Conservation (phyloP, 2,888 invertebrate species). For the Orthonevra nobilis region DNA sequence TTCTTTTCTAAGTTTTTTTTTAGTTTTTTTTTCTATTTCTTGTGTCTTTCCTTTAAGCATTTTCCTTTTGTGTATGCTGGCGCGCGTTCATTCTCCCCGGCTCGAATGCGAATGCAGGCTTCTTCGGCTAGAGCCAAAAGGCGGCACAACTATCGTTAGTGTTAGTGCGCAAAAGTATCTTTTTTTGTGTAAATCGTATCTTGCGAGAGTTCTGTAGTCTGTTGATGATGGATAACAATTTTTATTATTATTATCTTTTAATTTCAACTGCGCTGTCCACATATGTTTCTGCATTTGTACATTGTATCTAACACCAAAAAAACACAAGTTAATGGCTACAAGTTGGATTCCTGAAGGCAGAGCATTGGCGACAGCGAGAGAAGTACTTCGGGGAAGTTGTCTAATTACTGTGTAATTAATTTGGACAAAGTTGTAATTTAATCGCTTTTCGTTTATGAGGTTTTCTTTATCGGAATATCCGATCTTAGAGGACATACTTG, state of each 20-base stretch:
- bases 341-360: slow-evolving; percentile 5
- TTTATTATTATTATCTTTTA: slow-evolving; percentile 37
- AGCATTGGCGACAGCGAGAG: not conserved
- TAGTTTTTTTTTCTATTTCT: slow-evolving; percentile 23
- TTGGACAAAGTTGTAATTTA: slow-evolving; percentile 47
- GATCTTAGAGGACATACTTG: no score
- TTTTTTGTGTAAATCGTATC: no score
- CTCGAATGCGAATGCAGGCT: slow-evolving; percentile 44
- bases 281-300: slow-evolving; percentile 2
- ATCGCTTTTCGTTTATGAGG: slow-evolving; percentile 8
- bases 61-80: slow-evolving; percentile 26
- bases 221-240: slow-evolving; percentile 49
- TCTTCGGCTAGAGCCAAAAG: slow-evolving; percentile 46
- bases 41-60: slow-evolving; percentile 17
- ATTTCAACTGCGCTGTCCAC: slow-evolving; percentile 56
- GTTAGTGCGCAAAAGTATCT: no score
- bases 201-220: slow-evolving; percentile 14
- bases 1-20: slow-evolving; percentile 31
- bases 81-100: slow-evolving; percentile 47
- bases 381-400: slow-evolving; percentile 26
- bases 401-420: slow-evolving; percentile 50
- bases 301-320: slow-evolving; percentile 14
- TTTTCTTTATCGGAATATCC: not conserved
- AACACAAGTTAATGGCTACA: no score
- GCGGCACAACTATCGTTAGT: slow-evolving; percentile 5